These are phyloP conservation scores for Melanogrammus aeglefinus DNA, from an alignment of 2,797 vertebrate genomes.

Conservation along the genomic window DNA sequence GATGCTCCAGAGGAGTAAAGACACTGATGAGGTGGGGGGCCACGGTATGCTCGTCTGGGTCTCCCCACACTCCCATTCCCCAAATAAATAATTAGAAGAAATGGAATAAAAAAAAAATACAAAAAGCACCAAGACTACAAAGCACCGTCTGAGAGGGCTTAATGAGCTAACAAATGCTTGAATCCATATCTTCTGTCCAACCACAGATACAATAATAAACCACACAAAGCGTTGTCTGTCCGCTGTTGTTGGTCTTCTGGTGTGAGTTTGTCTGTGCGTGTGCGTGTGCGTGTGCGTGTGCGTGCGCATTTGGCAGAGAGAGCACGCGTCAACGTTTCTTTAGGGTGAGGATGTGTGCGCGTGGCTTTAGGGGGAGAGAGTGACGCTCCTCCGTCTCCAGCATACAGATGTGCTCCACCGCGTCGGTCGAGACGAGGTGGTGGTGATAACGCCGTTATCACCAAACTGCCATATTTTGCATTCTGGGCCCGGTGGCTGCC, in stretches of 20 bases:
- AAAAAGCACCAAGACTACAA: not conserved
- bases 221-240: not conserved
- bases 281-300: not conserved
- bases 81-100: not conserved
- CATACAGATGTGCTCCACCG: not conserved
- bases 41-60: not conserved
- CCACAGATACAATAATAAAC: too few species aligned
- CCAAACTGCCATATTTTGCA: slow-evolving; percentile 23
- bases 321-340: not conserved
- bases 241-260: not conserved
- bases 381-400: not conserved
- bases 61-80: not conserved
- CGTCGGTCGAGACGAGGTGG: not conserved
- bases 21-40: not conserved
- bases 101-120: not conserved
- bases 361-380: not conserved
- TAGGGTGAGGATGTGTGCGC: not conserved
- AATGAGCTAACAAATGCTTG: not conserved
- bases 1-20: slow-evolving; percentile 15
- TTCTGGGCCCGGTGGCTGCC: slow-evolving; percentile 46
- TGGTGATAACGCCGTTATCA: not conserved
- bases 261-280: not conserved
- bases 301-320: not conserved
- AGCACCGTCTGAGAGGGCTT: not conserved
- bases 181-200: too few species aligned